phyloP scores from a whole-genome alignment of 2,888 invertebrate genomes.

The Psylliodes chrysocephalus region DNA sequence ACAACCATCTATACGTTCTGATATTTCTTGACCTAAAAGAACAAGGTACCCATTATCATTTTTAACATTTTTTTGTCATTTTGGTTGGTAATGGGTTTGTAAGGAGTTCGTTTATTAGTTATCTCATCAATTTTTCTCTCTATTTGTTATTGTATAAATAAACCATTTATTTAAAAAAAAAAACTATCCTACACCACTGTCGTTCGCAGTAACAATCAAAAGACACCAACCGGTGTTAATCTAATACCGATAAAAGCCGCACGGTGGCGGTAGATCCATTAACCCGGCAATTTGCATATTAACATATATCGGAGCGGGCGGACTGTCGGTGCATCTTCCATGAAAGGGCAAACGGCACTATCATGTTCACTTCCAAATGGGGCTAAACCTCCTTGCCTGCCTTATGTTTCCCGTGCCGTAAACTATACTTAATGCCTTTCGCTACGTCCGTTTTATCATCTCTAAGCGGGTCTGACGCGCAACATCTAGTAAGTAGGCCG shows the following conservation, averaged over 20 bases:
- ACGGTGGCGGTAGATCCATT: constrained; percentile 51
- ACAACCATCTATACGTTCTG: too few species aligned
- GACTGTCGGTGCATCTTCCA: constrained; percentile 28
- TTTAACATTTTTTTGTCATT: too few species aligned
- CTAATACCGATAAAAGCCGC: constrained; percentile 52
- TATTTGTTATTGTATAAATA: too few species aligned
- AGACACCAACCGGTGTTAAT: constrained; percentile 46
- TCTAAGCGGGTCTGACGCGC: constrained; percentile 3
- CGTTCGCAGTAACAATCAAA: constrained; percentile 27
- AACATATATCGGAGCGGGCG: constrained; percentile 54
- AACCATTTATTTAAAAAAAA: too few species aligned
- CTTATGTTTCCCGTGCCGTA: too few species aligned
- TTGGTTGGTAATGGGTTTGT: too few species aligned
- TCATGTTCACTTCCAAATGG: constrained; percentile 54
- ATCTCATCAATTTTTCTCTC: too few species aligned
- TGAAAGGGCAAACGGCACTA: constrained; percentile 37
- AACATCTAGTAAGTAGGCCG: constrained; percentile 1
- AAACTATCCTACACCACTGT: constrained; percentile 21
- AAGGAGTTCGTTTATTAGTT: too few species aligned
- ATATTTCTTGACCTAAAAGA: too few species aligned
- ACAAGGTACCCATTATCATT: too few species aligned
- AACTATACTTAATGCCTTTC: constrained; percentile 15
- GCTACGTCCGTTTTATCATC: constrained; percentile 36
- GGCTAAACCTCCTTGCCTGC: constrained; percentile 47
- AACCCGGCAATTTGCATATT: constrained; percentile 58